Percentiles rank a stretch among this genome's conserved stretches.
Conservation (phyloP, 1,140 invertebrate species). For the Heliothis subflexa region DNA sequence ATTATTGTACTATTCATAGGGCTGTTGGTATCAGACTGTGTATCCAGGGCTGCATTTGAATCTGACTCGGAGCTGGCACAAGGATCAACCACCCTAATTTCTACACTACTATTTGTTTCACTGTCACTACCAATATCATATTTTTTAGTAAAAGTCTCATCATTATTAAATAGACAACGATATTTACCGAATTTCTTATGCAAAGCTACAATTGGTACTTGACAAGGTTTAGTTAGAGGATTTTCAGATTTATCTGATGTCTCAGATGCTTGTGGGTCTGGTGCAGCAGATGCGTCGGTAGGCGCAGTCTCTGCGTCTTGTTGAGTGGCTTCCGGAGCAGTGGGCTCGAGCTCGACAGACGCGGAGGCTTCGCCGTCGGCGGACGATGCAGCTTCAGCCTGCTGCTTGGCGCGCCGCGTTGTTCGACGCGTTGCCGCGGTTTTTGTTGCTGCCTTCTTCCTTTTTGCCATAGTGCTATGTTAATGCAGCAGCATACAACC, state of each 20-base stretch:
- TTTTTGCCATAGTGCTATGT: slow-evolving; percentile 74
- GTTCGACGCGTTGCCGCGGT: slow-evolving; percentile 68
- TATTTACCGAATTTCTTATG: slow-evolving; percentile 86
- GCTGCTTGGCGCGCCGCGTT: slow-evolving; percentile 73
- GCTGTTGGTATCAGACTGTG: slow-evolving; percentile 72
- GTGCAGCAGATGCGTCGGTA: slow-evolving; percentile 48
- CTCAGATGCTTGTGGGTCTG: slow-evolving; percentile 54
- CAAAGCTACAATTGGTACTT: slow-evolving; percentile 69
- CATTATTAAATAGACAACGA: slow-evolving; percentile 79
- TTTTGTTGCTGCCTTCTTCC: slow-evolving; percentile 73
- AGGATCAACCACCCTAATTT: slow-evolving; percentile 81
- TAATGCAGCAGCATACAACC: slow-evolving; percentile 64
- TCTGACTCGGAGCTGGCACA: slow-evolving; percentile 84
- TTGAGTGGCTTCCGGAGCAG: slow-evolving; percentile 34
- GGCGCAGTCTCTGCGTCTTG: slow-evolving; percentile 34
- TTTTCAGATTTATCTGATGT: slow-evolving; percentile 45
- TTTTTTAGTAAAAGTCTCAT: slow-evolving; percentile 72
- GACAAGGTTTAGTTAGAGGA: slow-evolving; percentile 57
- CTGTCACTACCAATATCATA: slow-evolving; percentile 82
- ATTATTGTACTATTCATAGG: slow-evolving; percentile 63
- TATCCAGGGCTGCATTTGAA: slow-evolving; percentile 77
- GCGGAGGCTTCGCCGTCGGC: slow-evolving; percentile 54
- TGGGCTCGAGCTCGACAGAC: slow-evolving; percentile 40
- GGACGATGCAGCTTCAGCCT: slow-evolving; percentile 62
- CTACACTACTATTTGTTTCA: slow-evolving; percentile 83